These are phyloP conservation scores for Synanthedon myopaeformis DNA, from an alignment of 2,888 invertebrate species.

Conservation along the genomic window DNA sequence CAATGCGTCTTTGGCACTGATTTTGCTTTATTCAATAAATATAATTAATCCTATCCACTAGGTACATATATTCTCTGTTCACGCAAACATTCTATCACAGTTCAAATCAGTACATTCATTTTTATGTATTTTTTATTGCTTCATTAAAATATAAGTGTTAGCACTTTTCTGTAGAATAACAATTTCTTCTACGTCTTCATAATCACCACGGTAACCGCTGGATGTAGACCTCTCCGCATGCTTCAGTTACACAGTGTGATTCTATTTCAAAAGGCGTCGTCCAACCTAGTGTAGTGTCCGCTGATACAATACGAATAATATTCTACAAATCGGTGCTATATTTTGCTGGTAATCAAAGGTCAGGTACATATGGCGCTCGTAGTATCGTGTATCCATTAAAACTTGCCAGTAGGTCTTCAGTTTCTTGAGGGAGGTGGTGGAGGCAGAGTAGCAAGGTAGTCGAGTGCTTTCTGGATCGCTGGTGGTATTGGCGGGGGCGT, in stretches of 20 bases:
- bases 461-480: slow-evolving; percentile 80
- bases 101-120: slow-evolving; percentile 52
- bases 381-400: slow-evolving; percentile 7
- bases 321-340: slow-evolving; percentile 36
- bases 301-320: no score
- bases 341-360: slow-evolving; percentile 15
- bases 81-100: slow-evolving; percentile 61
- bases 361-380: slow-evolving; percentile 8
- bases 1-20: slow-evolving; percentile 67
- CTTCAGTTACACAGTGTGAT: no score
- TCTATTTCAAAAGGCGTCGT: no score
- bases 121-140: slow-evolving; percentile 51
- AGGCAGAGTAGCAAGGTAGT: slow-evolving; percentile 76
- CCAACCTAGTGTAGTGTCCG: no score
- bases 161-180: slow-evolving; percentile 31
- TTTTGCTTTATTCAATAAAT: slow-evolving; percentile 54
- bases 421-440: slow-evolving; percentile 39
- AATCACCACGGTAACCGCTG: no score
- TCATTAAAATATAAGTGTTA: slow-evolving; percentile 18
- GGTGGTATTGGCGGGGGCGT: slow-evolving; percentile 83
- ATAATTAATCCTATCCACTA: slow-evolving; percentile 23
- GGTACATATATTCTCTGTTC: slow-evolving; percentile 30
- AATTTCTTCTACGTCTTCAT: not conserved
- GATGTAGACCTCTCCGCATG: no score
- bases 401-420: slow-evolving; percentile 1